Percentiles rank a stretch among this genome's conserved stretches.
Conservation (phyloP, 1,140 invertebrate genomes). For the Aricia agestis region DNA sequence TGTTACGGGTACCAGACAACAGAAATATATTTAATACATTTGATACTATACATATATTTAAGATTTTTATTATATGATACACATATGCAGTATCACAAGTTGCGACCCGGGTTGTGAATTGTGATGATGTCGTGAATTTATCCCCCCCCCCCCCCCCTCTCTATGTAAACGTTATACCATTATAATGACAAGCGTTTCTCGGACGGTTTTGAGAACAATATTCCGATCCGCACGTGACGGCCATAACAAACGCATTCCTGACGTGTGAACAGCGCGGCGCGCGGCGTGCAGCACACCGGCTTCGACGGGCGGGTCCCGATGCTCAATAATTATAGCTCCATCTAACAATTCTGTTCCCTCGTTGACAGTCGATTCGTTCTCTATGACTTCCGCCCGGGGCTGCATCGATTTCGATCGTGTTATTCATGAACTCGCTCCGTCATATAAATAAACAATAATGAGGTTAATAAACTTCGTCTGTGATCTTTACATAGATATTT, state of each 20-base stretch:
- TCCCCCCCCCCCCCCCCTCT: background rate
- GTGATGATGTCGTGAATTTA: too few species aligned
- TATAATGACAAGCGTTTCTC: conserved; percentile 66
- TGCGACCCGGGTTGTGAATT: too few species aligned
- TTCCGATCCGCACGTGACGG: conserved; percentile 53
- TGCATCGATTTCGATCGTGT: background rate
- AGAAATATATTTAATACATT: too few species aligned
- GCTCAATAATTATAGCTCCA: background rate
- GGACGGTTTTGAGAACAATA: conserved; percentile 73
- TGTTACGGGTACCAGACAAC: too few species aligned
- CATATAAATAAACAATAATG: background rate
- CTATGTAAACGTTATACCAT: conserved; percentile 34
- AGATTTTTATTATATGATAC: too few species aligned
- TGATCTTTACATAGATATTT: too few species aligned
- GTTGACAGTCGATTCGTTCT: background rate
- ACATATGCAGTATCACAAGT: too few species aligned
- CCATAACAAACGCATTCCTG: conserved; percentile 47
- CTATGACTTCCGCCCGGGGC: background rate
- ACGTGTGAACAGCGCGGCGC: conserved; percentile 66
- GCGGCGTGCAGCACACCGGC: conserved; percentile 15
- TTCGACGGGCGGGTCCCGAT: background rate
- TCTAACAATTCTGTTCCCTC: background rate
- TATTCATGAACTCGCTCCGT: background rate
- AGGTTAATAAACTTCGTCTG: background rate
- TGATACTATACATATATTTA: too few species aligned